Conservation (phyloP, 2,888 invertebrate genomes). For the Arrhopalites spinosus region DNA sequence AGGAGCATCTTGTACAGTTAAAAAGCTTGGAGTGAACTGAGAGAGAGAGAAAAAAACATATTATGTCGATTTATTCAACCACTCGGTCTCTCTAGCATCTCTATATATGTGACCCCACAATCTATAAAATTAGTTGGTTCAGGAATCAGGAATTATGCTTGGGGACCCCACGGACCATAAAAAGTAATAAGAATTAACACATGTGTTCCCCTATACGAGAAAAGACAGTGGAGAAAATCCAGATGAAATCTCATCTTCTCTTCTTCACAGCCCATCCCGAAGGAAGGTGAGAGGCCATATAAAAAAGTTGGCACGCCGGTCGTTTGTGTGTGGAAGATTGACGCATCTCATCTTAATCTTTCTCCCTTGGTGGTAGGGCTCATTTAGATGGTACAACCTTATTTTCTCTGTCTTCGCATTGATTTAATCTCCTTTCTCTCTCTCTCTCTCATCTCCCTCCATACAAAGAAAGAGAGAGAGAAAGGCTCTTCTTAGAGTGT, state of each 20-base stretch:
- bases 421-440: slow-evolving; percentile 23
- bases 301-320: slow-evolving; percentile 24
- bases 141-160: background rate
- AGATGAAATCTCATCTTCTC: slow-evolving; percentile 9
- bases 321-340: slow-evolving; percentile 37
- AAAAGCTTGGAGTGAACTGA: too few relatives aligned
- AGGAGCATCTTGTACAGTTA: too few relatives aligned
- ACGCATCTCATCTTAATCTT: slow-evolving; percentile 47
- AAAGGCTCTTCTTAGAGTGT: background rate
- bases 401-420: slow-evolving; percentile 4
- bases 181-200: slow-evolving; percentile 4
- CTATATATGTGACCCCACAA: too few relatives aligned
- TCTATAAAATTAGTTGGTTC: too few relatives aligned
- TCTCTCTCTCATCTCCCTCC: background rate
- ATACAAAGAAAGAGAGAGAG: background rate
- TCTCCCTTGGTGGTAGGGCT: slow-evolving; percentile 40
- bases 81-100: too few relatives aligned
- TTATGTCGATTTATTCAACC: too few relatives aligned
- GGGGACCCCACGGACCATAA: background rate
- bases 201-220: too few relatives aligned
- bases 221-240: background rate
- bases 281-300: slow-evolving; percentile 16
- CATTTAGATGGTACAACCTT: slow-evolving; percentile 38
- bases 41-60: too few relatives aligned
- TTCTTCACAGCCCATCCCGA: background rate